Percentiles rank a stretch among this genome's conserved stretches.
Conservation (phyloP, 2,113 vertebrate genomes). For the Grammomys dolichurus region DNA sequence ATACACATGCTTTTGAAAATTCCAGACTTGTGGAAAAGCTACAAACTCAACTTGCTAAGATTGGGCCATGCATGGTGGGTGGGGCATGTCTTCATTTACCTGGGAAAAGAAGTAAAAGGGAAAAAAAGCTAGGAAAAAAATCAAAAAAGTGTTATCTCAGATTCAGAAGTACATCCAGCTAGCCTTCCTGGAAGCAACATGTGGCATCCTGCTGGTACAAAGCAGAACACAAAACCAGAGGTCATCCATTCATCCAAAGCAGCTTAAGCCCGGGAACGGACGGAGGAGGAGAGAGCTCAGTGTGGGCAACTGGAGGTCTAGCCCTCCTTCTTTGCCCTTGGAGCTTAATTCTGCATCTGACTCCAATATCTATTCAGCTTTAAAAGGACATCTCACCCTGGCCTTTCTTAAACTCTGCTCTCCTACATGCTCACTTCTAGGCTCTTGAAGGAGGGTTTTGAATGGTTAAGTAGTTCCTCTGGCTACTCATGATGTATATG, state of each 20-base stretch:
- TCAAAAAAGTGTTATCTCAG: background rate
- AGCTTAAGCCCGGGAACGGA: background rate
- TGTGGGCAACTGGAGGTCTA: background rate
- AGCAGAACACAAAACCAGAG: background rate
- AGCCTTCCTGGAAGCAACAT: background rate
- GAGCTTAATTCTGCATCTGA: background rate
- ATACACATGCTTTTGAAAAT: background rate
- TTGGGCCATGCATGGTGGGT: background rate
- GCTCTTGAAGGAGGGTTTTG: background rate
- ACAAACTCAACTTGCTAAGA: background rate
- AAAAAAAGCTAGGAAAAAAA: background rate
- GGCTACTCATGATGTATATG: background rate
- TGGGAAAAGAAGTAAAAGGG: background rate
- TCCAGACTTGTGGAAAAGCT: background rate
- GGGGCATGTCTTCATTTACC: background rate
- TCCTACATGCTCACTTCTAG: background rate
- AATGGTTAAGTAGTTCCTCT: background rate
- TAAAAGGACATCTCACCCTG: background rate
- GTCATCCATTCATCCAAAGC: background rate
- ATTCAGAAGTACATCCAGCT: background rate
- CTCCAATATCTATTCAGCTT: background rate
- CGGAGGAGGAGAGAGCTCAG: background rate
- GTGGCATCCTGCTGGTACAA: background rate
- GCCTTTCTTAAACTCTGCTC: background rate
- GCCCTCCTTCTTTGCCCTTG: background rate